Base-by-base conservation (phyloP, 2,797 vertebrate species). In the Spheniscus humboldti region DNA sequence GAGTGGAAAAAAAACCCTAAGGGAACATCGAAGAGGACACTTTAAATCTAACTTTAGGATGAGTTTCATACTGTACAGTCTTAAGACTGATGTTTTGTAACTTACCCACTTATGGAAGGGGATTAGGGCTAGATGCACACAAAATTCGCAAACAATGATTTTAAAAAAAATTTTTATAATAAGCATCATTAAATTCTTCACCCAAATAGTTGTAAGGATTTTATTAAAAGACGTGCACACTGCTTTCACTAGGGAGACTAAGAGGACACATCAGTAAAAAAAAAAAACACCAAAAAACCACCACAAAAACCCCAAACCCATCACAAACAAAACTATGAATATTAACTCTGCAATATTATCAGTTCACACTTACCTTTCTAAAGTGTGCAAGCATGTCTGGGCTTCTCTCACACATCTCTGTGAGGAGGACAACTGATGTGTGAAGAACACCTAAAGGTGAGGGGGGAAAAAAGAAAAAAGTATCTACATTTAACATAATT, bases 381-480 rank as follows among this genome's bases (percentile, higher is more conserved):
- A 99, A 99, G 97, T 99, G 99, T 91, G 99, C 98, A 80, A 99
- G 98, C 99, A 99, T 99, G 97, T 99, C 99, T 71, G 99, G 99
- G 98, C 99, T 99, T 98, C 99, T 98, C 98, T 99, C 99, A 97
- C 99, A 99, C 99, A 99, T 99, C 98, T 99, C 99, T 92, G 99
- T 99, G 97, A 99, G 99, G 67, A 99, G 99, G 93, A 99, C 99
- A 92, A 99, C 99, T 53, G 99, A 99, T 76, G 99, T 99, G 96
- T 99, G 99, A 96, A 99, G 99, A 97, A 99, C 99, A 97, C 99
- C 99, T 99, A 96, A 94, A 90, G 17, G 25, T 4, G 19, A 55
- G 11, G 10, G 13, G 10, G 14, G 6, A 3, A 8, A 9, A 16
- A 33, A 86, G 11, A 31, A 88, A 82, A 67, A 90, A 11, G 1